Evolutionary conservation across 53 echinoderm and acorn worm genomes (phyloP), one percentile per base, ranked within the genome.

Genomic region (Apostichopus leukothele): DNA sequence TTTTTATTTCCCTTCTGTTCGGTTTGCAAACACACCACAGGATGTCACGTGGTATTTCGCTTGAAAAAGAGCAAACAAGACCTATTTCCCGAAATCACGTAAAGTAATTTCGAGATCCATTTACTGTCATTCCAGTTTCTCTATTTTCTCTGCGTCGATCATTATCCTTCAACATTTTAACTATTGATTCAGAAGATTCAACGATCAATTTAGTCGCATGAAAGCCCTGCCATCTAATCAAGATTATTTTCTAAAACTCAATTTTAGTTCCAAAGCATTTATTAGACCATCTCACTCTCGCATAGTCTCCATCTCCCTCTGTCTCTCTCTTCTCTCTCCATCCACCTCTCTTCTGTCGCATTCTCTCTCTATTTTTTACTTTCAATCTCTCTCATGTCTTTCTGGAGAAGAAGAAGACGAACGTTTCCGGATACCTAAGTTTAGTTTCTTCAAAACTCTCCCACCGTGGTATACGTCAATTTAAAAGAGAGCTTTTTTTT

Each of bases 81-180:
- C 50, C 67, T 25, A 63, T 85, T 67, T 85, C 85, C 50, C 85
- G 27, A 85, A 85, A 85, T 85, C 85, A 85, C 85, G 85, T 85
- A 83, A 61, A 83, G 84, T 83, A 83, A 83, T 83, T 83, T 83
- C 61, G 84, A 83, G 59, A 60, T 83, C 84, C 84, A 83, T 83
- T 83, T 85, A 50, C 67, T 21, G 50, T 85, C 85, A 63, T 85
- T 67, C 66, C 63, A 60, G 85, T 14, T 85, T 66, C 85, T 16
- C 59, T 21, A 25, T 50, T 25, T 18, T 76, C 52, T 76, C 9
- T 6, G 85, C 22, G 63, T 51, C 68, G 20, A 85, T 85, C 85
- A 85, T 85, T 85, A 85, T 85, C n/a, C 85, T 68, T 59, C 66
- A 25, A 66, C 85, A 66, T 85, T 63, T 85, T 85, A 21, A 59